A percentile compares a stretch with the other conserved stretches of the same genome.
These are phyloP conservation scores for Sussaba pulchella DNA, from an alignment of 2,888 invertebrate species.

Conservation along the genomic window DNA sequence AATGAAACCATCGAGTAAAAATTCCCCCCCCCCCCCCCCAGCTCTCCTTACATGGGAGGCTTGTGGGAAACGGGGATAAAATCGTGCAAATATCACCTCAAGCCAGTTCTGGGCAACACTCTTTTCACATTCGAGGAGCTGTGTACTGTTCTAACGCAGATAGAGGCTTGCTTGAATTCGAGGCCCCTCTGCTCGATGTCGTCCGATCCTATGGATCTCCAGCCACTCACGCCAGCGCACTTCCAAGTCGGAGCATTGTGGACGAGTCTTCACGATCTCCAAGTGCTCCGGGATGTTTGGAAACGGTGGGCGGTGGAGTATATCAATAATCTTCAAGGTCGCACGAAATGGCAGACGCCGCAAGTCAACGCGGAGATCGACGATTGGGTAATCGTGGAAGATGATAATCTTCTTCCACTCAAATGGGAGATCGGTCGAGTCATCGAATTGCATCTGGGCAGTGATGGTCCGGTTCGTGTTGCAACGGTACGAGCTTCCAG, in stretches of 20 bases:
- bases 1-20: constrained; percentile 65
- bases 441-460: constrained; percentile 1
- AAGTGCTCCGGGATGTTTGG: constrained; percentile 61
- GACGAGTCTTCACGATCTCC: constrained; percentile 41
- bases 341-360: constrained; percentile 41
- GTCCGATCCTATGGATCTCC: constrained; percentile 56
- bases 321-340: constrained; percentile 42
- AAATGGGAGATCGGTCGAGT: constrained; percentile 10
- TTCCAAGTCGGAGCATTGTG: constrained; percentile 57
- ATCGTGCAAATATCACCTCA: constrained; percentile 69
- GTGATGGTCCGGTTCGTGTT: constrained; percentile 7
- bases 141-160: constrained; percentile 37
- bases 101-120: constrained; percentile 9
- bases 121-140: constrained; percentile 69
- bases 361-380: background rate
- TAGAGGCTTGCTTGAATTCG: constrained; percentile 64
- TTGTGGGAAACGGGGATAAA: constrained; percentile 73
- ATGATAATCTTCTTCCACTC: background rate
- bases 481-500: background rate
- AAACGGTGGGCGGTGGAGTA: constrained; percentile 64
- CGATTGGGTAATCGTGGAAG: background rate
- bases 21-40: constrained; percentile 72
- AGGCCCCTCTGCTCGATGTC: constrained; percentile 57
- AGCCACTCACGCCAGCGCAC: constrained; percentile 52
- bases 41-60: constrained; percentile 72